phyloP scores from a whole-genome alignment of 2,888 invertebrate genomes.

The Perizoma flavofasciatum region DNA sequence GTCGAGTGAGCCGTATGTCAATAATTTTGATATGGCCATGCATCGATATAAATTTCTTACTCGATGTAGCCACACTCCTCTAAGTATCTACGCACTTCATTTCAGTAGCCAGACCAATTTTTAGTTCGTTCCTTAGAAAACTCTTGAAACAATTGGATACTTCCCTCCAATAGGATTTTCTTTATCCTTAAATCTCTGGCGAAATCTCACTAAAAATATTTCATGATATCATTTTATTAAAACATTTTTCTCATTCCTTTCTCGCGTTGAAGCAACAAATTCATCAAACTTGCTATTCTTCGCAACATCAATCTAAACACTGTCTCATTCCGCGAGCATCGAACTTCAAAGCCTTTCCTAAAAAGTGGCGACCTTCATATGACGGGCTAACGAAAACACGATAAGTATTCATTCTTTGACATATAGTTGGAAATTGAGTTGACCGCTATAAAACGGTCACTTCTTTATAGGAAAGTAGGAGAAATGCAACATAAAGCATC shows the following conservation, averaged over 20 bases:
- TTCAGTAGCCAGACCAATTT: no score
- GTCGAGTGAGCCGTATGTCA: no score
- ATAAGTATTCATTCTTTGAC: no score
- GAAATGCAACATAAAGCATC: constrained; percentile 60
- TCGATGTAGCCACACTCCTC: no score
- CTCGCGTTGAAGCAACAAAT: constrained; percentile 32
- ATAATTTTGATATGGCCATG: no score
- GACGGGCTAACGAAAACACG: neutral
- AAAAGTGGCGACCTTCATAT: neutral
- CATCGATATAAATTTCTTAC: no score
- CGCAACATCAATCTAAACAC: constrained; percentile 40
- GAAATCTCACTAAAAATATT: constrained; percentile 6
- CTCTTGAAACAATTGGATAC: neutral
- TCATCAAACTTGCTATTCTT: constrained; percentile 37
- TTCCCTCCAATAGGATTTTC: constrained; percentile 8
- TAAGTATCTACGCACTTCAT: no score
- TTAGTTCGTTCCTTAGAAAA: no score
- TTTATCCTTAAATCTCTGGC: constrained; percentile 13
- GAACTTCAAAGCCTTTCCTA: constrained; percentile 44
- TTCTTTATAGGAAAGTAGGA: no score
- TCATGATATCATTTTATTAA: constrained; percentile 18
- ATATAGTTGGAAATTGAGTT: no score
- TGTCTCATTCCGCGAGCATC: constrained; percentile 49
- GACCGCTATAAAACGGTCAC: no score
- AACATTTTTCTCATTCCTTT: constrained; percentile 32